Base-by-base conservation (phyloP, 2,797 vertebrate species). In the Sylvia borin region DNA sequence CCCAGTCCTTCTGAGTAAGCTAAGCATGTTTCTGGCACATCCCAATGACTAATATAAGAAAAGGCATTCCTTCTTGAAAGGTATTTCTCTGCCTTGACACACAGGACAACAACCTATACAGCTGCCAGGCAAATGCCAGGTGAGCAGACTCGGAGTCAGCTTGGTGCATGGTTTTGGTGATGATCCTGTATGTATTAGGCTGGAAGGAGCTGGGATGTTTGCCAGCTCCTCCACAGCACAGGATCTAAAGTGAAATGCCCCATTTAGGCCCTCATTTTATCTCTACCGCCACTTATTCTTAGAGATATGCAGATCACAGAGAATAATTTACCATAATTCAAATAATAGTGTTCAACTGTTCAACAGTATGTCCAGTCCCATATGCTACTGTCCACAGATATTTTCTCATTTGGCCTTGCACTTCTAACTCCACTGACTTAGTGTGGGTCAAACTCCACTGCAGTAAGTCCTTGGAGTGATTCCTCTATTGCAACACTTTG, bases 401-500 rank as follows among this genome's bases (percentile, higher is more conserved):
- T 91, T 84, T 71, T 86, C n/a, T 61, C 58, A 71, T 73, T 70
- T 3, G 5, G 62, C 57, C 48, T 88, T 65, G 27, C 8, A 54
- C 32, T 92, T 91, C 45, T 82, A 88, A 81, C 43, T 57, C 42
- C 54, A 76, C 65, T 26, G 53, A 55, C 64, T 70, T 66, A 29
- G 42, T 1, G 2, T 54, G 71, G 62, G 71, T 79, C 85, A 73
- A 82, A 88, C 50, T 67, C 27, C 36, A 40, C 31, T 47, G 67
- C 60, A 87, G 42, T 67, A 79, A 84, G 77, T 85, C 67, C 83
- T 88, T 71, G 78, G 60, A 96, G 70, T 73, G 53, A 76, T 84
- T 94, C 60, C 50, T 82, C 20, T 81, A 68, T 81, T 88, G 87
- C 82, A 93, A 73, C 67, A 88, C 57, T 83, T 95, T 29, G 61